These are phyloP conservation scores for Bugula neritina DNA, from an alignment of 2,888 invertebrate species.

Conservation along the genomic window DNA sequence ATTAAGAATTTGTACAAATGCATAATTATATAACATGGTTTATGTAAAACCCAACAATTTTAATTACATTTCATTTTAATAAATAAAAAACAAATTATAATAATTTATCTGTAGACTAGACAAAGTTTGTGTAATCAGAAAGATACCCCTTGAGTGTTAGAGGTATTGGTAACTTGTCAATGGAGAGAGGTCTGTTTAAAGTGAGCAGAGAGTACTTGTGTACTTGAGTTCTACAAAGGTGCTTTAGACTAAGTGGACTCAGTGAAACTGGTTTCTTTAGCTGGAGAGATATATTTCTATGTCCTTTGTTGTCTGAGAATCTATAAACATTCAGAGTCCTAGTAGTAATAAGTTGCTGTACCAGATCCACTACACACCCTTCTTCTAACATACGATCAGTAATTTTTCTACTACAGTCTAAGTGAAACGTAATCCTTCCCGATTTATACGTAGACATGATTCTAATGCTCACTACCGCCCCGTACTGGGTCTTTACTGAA, in stretches of 20 bases:
- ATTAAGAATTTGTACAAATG: too few species aligned
- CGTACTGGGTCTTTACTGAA: neutral
- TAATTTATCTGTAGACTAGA: too few species aligned
- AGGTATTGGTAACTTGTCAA: neutral
- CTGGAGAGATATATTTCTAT: slow-evolving; percentile 10
- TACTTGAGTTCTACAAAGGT: neutral
- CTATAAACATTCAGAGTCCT: slow-evolving; percentile 7
- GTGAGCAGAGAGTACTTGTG: neutral
- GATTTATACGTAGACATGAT: slow-evolving; percentile 1
- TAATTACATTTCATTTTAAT: too few species aligned
- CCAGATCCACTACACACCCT: slow-evolving; percentile 9
- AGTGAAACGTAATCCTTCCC: neutral
- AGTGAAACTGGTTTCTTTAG: neutral
- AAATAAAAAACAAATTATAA: too few species aligned
- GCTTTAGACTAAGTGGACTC: neutral
- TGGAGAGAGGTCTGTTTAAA: neutral
- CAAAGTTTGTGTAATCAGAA: neutral
- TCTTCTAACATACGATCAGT: slow-evolving; percentile 12
- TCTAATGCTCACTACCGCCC: slow-evolving; percentile 4
- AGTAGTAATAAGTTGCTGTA: neutral
- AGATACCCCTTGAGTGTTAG: neutral
- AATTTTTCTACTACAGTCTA: slow-evolving; percentile 12
- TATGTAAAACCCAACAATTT: too few species aligned
- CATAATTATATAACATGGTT: too few species aligned
- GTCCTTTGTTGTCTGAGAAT: slow-evolving; percentile 23